phyloP scores from a whole-genome alignment of 2,888 invertebrate genomes.

The Stegana nigrithorax region DNA sequence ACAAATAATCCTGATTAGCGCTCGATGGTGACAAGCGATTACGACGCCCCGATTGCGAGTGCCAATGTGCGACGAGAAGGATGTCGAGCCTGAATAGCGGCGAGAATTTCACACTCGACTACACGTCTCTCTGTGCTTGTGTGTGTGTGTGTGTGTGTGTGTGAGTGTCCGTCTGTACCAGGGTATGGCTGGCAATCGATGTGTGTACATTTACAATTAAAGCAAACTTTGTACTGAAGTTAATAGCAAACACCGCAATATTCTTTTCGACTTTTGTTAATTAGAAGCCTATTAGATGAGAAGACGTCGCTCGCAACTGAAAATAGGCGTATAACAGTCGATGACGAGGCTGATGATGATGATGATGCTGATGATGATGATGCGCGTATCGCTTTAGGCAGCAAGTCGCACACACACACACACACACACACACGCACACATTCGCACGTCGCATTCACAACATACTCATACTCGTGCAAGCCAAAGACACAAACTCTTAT shows the following conservation, averaged over 20 bases:
- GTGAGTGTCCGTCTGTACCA: not conserved
- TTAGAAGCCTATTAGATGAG: slow-evolving; percentile 49
- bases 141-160: not conserved
- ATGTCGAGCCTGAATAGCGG: no score
- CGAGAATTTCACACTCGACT: not conserved
- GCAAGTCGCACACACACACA: not conserved
- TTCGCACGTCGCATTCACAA: not conserved
- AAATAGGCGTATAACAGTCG: no score
- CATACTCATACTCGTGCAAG: no score
- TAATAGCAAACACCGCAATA: no score
- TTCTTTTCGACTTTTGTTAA: slow-evolving; percentile 32
- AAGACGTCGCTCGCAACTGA: not conserved
- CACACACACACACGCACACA: not conserved
- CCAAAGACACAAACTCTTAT: no score
- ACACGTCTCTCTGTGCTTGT: not conserved
- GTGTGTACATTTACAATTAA: slow-evolving; percentile 29
- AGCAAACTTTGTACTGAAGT: not conserved
- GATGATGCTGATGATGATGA: no score
- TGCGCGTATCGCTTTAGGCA: not conserved
- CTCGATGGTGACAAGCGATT: slow-evolving; percentile 33
- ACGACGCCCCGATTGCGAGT: slow-evolving; percentile 21
- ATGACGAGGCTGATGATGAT: no score
- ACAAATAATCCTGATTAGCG: slow-evolving; percentile 58
- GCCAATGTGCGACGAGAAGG: not conserved
- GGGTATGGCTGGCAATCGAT: slow-evolving; percentile 23